Evolutionary conservation across 2,888 invertebrate genomes (phyloP).

Genomic region (Apotomis turbidana): DNA sequence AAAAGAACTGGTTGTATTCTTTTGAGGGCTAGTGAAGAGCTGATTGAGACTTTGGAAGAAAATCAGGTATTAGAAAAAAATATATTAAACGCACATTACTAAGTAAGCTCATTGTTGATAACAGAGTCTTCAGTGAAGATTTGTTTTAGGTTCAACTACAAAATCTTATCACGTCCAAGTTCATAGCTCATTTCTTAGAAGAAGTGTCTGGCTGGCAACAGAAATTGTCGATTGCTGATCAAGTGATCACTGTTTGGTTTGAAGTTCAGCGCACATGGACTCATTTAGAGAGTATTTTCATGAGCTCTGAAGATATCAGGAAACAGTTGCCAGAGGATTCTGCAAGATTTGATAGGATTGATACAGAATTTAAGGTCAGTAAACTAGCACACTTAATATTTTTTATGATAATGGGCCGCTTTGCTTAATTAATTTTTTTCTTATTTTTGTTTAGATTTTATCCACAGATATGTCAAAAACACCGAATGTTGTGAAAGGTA

Average conservation of each 20-base stretch:
- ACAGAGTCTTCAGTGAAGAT: background rate
- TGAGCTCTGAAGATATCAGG: conserved; percentile 98
- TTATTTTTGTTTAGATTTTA: conserved; percentile 79
- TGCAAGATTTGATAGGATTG: conserved; percentile 95
- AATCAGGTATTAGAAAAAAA: conserved; percentile 88
- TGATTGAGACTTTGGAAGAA: conserved; percentile 98
- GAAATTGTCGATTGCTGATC: conserved; percentile 95
- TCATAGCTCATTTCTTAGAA: conserved; percentile 96
- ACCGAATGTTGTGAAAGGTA: conserved; percentile 95
- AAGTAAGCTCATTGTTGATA: no score
- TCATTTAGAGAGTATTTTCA: conserved; percentile 98
- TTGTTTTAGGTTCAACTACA: conserved; percentile 92
- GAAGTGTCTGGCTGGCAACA: conserved; percentile 98
- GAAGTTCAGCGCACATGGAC: conserved; percentile 99
- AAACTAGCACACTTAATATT: background rate
- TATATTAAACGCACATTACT: no score
- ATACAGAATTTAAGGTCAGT: conserved; percentile 92
- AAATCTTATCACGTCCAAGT: conserved; percentile 98
- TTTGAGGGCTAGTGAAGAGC: conserved; percentile 95
- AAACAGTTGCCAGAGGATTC: conserved; percentile 97
- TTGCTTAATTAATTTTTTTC: conserved; percentile 41
- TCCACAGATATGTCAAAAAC: conserved; percentile 91
- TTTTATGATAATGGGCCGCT: no score
- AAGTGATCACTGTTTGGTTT: conserved; percentile 96
- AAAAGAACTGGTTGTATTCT: conserved; percentile 93